Base-by-base conservation (phyloP, 2,797 vertebrate genomes). In the Oophaga sylvatica region DNA sequence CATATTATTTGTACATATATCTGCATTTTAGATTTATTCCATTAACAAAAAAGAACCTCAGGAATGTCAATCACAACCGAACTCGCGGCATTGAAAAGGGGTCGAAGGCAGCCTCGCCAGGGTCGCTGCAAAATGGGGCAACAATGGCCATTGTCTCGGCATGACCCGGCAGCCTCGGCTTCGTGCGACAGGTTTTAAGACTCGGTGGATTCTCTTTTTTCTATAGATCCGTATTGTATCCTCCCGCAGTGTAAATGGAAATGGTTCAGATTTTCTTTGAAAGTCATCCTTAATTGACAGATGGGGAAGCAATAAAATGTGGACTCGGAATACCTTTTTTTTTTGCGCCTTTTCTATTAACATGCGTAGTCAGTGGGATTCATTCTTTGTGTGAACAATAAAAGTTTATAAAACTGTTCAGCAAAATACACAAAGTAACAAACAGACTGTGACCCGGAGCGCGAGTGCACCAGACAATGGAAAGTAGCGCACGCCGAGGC, bases 1-100 rank as follows among this genome's bases (percentile, higher is more conserved):
- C 13, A 81, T 48, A 48, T 81, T 81, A 41, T 81, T 41, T 45
- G 10, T 19, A 70, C 48, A 68, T 81, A 29, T 68, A 68, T 67
- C 15, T 81, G 29, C 41, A 31, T 16, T 65, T 65, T 48, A 59
- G 2, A 63, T 81, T 65, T 63, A 9, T 80, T 80, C 29, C 59
- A 60, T 41, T 53, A 80, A 35, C 19, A 20, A 0, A 16, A 60
- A 81, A 48, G 15, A 57, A 81, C 6, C 20, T 4, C n/a, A 67
- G 19, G 5, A 75, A 75, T 75, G 71, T 53, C 62, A 67, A 67
- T 26, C 41, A 81, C 35, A 2, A 11, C 63, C 41, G 0, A 48
- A 19, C 35, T 17, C 8, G 53, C 2, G 22, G 7, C 41, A 65
- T 80, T 67, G 62, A 45, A 57, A n/a, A 15, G 20, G 13, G 62